Evolutionary conservation across 92 coral and sea anemone species (phyloP).

Genomic region (Scolanthus callimorphus): DNA sequence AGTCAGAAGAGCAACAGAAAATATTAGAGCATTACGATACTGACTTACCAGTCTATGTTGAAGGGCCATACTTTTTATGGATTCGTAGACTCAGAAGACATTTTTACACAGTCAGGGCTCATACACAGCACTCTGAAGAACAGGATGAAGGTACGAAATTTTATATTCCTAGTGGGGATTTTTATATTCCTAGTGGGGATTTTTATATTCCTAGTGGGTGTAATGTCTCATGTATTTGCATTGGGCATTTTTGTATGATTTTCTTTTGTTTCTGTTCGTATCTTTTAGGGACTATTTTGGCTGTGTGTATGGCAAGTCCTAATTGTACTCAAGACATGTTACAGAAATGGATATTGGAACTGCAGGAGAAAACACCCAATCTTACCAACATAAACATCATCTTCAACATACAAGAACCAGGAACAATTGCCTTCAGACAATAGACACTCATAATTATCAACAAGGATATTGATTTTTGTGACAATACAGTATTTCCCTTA

Average conservation of each 20-base stretch:
- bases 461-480: no score
- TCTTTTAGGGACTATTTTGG: constrained; percentile 65
- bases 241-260: no score
- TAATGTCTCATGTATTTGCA: no score
- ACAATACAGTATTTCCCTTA: no score
- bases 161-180: no score
- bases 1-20: constrained; percentile 52
- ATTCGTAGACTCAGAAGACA: constrained; percentile 60
- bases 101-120: constrained; percentile 81
- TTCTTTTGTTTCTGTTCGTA: no score
- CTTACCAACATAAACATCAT: constrained; percentile 82
- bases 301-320: constrained; percentile 75
- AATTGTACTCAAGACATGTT: constrained; percentile 67
- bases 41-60: constrained; percentile 75
- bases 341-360: constrained; percentile 70
- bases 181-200: no score
- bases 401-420: constrained; percentile 75
- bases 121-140: no score
- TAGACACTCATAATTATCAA: no score
- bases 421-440: no score
- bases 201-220: no score
- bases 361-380: constrained; percentile 77
- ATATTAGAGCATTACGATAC: constrained; percentile 54
- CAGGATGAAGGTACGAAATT: no score
- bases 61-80: constrained; percentile 92